These are phyloP conservation scores for Brachirus orientalis DNA, from an alignment of 2,113 vertebrate genomes.

Conservation along the genomic window DNA sequence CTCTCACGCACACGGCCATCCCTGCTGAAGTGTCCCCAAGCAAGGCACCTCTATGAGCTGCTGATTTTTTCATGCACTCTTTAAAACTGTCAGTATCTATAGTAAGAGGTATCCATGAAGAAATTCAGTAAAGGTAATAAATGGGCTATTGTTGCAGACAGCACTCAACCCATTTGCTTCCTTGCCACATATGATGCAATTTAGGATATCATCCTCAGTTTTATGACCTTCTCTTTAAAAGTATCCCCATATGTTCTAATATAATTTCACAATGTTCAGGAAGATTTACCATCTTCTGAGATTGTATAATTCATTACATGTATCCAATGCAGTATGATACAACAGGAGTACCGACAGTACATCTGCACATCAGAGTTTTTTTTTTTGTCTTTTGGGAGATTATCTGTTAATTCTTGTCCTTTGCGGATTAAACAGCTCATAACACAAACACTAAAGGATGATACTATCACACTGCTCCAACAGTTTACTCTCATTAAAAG, in stretches of 20 bases:
- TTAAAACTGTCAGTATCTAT: not conserved
- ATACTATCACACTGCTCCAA: constrained; percentile 32
- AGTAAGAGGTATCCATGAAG: constrained; percentile 1
- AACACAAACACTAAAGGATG: constrained; percentile 39
- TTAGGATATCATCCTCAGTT: constrained; percentile 10
- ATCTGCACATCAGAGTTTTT: not conserved
- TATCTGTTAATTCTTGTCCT: constrained; percentile 6
- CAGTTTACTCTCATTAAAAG: constrained; percentile 30
- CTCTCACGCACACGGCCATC: constrained; percentile 9
- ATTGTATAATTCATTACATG: constrained; percentile 1
- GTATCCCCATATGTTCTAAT: constrained; percentile 31
- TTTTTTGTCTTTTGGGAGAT: not conserved
- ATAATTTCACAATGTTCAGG: constrained; percentile 21
- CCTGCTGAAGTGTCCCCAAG: constrained; percentile 23
- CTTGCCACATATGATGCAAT: constrained; percentile 30
- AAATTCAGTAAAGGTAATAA: constrained; percentile 3
- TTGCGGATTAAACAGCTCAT: constrained; percentile 28
- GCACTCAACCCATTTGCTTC: not conserved
- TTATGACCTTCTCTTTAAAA: constrained; percentile 29
- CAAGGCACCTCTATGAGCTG: constrained; percentile 7
- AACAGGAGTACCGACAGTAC: not conserved
- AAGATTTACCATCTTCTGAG: constrained; percentile 16
- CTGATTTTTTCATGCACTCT: not conserved
- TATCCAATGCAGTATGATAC: not conserved
- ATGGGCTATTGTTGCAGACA: not conserved